These are phyloP conservation scores for Automeris io DNA, from an alignment of 2,888 invertebrate species.

Conservation along the genomic window DNA sequence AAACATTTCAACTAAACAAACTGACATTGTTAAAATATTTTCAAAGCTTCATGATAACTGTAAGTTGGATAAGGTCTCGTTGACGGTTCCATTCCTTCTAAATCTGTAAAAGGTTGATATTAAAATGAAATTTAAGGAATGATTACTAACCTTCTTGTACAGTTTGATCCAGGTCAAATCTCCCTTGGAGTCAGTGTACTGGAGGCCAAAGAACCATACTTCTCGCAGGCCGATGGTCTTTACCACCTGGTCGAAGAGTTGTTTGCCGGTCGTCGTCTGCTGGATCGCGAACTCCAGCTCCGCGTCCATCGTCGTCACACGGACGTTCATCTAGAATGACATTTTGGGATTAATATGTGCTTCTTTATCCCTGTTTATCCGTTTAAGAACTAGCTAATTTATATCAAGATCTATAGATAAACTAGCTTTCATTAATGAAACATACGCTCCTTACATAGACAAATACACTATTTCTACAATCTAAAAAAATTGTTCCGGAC, in stretches of 20 bases:
- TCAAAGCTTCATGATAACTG: not conserved
- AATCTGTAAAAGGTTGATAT: not conserved
- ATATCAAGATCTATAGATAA: too few species aligned
- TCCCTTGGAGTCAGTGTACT: slow-evolving; percentile 98
- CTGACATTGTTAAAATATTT: not conserved
- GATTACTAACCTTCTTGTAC: slow-evolving; percentile 95
- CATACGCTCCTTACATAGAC: too few species aligned
- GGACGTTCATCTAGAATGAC: slow-evolving; percentile 96
- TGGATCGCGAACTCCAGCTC: slow-evolving; percentile 99
- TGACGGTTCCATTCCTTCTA: not conserved
- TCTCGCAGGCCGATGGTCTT: slow-evolving; percentile 99
- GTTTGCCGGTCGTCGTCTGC: slow-evolving; percentile 99
- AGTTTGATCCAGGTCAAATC: slow-evolving; percentile 99
- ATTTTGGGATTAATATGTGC: too few species aligned
- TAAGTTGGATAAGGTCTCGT: not conserved
- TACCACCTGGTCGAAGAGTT: slow-evolving; percentile 99
- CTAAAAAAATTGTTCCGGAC: too few species aligned
- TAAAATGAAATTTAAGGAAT: not conserved
- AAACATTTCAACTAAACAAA: not conserved
- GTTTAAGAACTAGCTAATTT: too few species aligned
- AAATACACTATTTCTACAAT: too few species aligned
- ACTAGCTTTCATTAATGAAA: too few species aligned
- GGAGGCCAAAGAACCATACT: slow-evolving; percentile 99
- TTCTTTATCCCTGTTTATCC: too few species aligned
- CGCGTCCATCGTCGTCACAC: slow-evolving; percentile 99